A percentile compares a stretch with the other conserved stretches of the same genome.
These are phyloP conservation scores for Hypomesus transpacificus DNA, from an alignment of 2,113 vertebrate species.

Conservation along the genomic window DNA sequence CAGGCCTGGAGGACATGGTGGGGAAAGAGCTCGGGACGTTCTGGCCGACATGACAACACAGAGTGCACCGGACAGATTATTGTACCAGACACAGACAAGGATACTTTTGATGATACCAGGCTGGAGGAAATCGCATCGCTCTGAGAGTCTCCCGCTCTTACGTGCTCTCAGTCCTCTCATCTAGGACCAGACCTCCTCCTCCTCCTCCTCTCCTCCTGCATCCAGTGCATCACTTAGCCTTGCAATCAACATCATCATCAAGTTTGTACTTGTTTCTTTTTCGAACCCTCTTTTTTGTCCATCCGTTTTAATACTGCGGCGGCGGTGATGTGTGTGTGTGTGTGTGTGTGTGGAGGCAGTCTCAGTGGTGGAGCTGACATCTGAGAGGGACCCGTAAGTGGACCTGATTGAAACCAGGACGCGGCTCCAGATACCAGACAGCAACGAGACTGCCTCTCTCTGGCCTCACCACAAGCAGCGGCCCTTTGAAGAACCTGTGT, in stretches of 20 bases:
- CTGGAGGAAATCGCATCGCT: too few species aligned
- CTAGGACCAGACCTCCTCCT: neutral
- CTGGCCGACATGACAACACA: too few species aligned
- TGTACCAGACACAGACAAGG: too few species aligned
- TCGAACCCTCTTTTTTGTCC: neutral
- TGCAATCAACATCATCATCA: neutral
- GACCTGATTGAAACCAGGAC: constrained; percentile 1
- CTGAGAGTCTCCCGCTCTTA: constrained; percentile 1
- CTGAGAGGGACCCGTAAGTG: neutral
- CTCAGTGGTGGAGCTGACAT: neutral
- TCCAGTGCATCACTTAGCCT: neutral
- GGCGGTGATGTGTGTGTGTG: neutral
- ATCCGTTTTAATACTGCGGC: neutral
- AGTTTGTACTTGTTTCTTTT: neutral
- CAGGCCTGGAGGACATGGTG: too few species aligned
- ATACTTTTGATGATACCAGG: too few species aligned
- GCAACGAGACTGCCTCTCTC: neutral
- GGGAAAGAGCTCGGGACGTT: too few species aligned
- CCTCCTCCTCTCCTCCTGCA: neutral
- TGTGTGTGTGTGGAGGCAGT: neutral
- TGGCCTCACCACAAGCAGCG: neutral
- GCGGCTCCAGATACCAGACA: neutral
- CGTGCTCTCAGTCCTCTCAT: neutral
- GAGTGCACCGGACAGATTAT: too few species aligned
- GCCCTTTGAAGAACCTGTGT: neutral